Evolutionary conservation across 2,113 vertebrate genomes (phyloP), one percentile per base, ranked within the genome.

Genomic region (Prionailurus viverrinus): DNA sequence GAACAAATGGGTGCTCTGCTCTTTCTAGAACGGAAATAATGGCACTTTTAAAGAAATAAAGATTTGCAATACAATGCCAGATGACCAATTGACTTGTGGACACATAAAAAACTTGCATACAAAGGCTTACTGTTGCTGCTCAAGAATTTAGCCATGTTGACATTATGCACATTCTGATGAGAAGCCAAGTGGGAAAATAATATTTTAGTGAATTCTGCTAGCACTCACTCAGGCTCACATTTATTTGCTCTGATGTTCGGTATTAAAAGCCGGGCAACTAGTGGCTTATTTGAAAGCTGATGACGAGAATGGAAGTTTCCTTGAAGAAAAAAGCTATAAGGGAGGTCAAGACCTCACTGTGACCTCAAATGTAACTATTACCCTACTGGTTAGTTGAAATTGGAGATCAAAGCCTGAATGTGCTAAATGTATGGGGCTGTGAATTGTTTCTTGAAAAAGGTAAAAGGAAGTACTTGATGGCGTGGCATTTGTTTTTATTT

Each of bases 331-430:
- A 96, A 95, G 12, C 61, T 15, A 0, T 74, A 63, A 81, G 82
- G 71, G 36, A 79, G 98, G 98, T 98, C 97, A 4, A 94, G 98
- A 98, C 97, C 97, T 98, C 80, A 84, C 69, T 2, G 39, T 97
- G 96, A 98, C 98, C 98, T 99, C 61, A 1, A 81, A 97, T 98
- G 98, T 98, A 98, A 97, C 97, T 97, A 97, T 98, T 98, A 96
- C 92, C 82, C 96, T 97, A 81, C 95, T 97, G 97, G 98, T 97
- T 98, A 98, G 97, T 95, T 98, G 98, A 96, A 98, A 98, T 97
- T 98, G 93, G 97, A 98, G 98, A 98, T 98, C 98, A 98, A 98
- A 98, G 97, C 90, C 81, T 19, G 91, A 80, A 94, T 93, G 95
- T 98, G 97, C 91, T 97, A 98, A 98, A 97, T 93, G 73, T 97